Base-by-base conservation (phyloP, 2,888 invertebrate species). In the Ptychoptera albimana region DNA sequence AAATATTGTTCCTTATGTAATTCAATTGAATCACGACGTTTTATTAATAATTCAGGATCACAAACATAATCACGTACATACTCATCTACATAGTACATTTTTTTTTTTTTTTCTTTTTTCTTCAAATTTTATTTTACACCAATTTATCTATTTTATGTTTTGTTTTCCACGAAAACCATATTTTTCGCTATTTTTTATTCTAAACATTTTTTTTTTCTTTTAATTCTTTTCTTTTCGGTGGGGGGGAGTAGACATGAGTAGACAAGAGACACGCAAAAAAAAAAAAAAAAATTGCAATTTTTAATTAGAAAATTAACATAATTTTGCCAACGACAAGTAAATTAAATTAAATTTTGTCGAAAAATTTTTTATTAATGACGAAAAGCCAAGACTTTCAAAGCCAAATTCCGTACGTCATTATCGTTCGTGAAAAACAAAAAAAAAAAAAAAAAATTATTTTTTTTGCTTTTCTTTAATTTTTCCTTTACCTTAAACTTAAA, bases 21-120 rank as follows among this genome's bases (percentile, higher is more conserved):
- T 14, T 32, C 31, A 14, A 47, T 14, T 13, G 52, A 63, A 43
- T 63, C 64, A 52, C 59, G 57, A 42, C 58, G 58, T 51, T 56
- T 58, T 49, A 58, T 55, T 48, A 63, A 52, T 47, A 63, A 51
- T 52, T 63, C 63, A 51, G 63, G 63, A 50, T 63, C 63, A 50
- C 63, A 63, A 37, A 61, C 55, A 52, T 60, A 64, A 54, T 63
- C 64, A 47, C 63, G 61, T 49, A 61, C 57, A 48, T 55, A 63
- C 55, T 61, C 60, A 54, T 64, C 61, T 13, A 51, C 46, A 54
- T 37, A 38, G 11, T 37, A 13, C 37, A 44, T 44, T 14, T 42
- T 46, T 15, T 23, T 35, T 39, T 9, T 34, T 13, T 23, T 8
- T 11, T 37, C 43, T 37, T 32, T 39, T 39, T 39, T 37, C n/a